Percentiles rank a stretch among this genome's conserved stretches.
These are phyloP conservation scores for Enteromius thamalakanensis DNA, from an alignment of 2,797 vertebrate genomes.

Conservation along the genomic window DNA sequence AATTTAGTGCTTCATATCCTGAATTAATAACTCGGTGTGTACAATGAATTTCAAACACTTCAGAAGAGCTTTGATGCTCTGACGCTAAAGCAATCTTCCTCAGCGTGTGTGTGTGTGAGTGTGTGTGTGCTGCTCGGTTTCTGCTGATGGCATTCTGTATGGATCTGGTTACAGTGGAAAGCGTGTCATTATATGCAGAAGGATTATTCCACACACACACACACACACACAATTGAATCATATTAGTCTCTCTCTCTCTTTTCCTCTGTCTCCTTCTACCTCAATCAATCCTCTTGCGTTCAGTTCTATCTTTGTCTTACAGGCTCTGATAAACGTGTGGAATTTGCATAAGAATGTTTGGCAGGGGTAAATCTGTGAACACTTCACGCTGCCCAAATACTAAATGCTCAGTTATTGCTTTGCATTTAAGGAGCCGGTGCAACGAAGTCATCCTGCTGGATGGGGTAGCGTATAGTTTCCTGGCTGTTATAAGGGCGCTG, in stretches of 20 bases:
- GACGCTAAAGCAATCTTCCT: slow-evolving; percentile 23
- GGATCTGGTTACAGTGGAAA: slow-evolving; percentile 33
- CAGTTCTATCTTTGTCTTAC: slow-evolving; percentile 59
- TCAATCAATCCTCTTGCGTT: slow-evolving; percentile 49
- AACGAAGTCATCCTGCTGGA: slow-evolving; percentile 11
- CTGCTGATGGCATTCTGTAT: slow-evolving; percentile 24
- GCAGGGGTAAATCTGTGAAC: slow-evolving; percentile 22
- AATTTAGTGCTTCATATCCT: slow-evolving; percentile 36
- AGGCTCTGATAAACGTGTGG: slow-evolving; percentile 45
- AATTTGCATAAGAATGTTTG: slow-evolving; percentile 60
- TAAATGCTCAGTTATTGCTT: slow-evolving; percentile 32
- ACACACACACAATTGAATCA: slow-evolving; percentile 35
- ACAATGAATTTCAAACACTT: slow-evolving; percentile 61
- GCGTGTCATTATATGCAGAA: slow-evolving; percentile 43
- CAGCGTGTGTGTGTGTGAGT: background rate
- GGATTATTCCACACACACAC: slow-evolving; percentile 37
- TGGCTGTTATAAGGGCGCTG: slow-evolving; percentile 18
- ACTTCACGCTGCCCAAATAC: slow-evolving; percentile 38
- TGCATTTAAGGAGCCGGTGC: slow-evolving; percentile 39
- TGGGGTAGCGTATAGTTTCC: slow-evolving; percentile 20
- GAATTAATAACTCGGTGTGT: slow-evolving; percentile 62
- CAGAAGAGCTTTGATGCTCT: slow-evolving; percentile 52
- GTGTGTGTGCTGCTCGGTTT: background rate
- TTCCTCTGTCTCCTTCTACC: slow-evolving; percentile 11
- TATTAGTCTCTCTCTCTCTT: slow-evolving; percentile 37